Base-by-base conservation (phyloP, 2,797 vertebrate genomes). In the Leucoraja ocellata region DNA sequence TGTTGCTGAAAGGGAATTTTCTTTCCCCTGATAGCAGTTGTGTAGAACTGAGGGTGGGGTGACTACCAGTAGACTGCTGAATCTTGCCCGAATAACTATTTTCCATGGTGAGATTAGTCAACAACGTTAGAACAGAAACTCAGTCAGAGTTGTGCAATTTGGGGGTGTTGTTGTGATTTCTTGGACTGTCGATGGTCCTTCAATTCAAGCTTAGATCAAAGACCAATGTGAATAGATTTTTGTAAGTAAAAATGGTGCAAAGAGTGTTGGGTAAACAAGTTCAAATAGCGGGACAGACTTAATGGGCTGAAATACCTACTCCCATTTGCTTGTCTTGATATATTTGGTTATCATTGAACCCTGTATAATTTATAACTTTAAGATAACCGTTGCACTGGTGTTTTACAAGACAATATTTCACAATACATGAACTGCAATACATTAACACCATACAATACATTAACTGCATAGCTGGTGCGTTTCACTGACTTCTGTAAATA, bases 391-490 rank as follows among this genome's bases (percentile, higher is more conserved):
- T 54, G 46, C 46, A 90, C 36, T 23, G 18, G 61, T 71, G 23
- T 91, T 88, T 54, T 54, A 54, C 21, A 11, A 91, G 86, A 36
- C 90, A 46, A 74, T 54, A 54, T 91, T 91, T 91, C 68, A 74
- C 39, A 73, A 91, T 91, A 32, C 32, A 91, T 91, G 73, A 46
- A 73, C 46, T 54, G 46, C 46, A 54, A 54, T 54, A 54, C 46
- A 54, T 54, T 54, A 54, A 54, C 46, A 46, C 46, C 2, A 46
- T 54, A 68, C 32, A 90, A 90, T 90, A 58, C 63, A 90, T 90
- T 90, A 91, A 68, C n/a, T 91, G 32, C 61, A 54, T 73, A 91
- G 32, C 71, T 39, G 90, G 68, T 91, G 68, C 90, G 74, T 74
- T 74, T 91, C 90, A 54, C 73, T 68, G 90, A 91, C 32, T 74